phyloP scores from a whole-genome alignment of 2,797 vertebrate genomes.

The Lerista edwardsae region DNA sequence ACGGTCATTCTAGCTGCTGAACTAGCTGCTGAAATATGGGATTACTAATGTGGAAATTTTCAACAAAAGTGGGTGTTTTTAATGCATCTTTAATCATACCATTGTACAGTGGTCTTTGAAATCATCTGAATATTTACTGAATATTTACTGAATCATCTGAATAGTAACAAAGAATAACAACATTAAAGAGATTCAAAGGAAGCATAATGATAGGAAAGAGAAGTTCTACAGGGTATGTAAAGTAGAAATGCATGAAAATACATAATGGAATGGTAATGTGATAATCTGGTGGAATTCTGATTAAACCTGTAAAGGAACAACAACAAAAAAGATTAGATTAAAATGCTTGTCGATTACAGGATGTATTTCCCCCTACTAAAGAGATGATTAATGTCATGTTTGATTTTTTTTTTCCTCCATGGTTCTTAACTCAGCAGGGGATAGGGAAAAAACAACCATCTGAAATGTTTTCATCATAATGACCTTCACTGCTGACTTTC shows the following conservation, averaged over 20 bases:
- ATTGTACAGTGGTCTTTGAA: neutral
- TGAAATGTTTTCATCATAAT: slow-evolving; percentile 25
- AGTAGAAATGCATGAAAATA: neutral
- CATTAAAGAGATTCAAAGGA: neutral
- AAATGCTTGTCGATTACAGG: slow-evolving; percentile 4
- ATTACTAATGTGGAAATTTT: neutral
- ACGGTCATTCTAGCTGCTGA: neutral
- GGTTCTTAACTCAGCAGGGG: neutral
- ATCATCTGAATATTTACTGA: neutral
- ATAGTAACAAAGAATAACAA: neutral
- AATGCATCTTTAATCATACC: neutral
- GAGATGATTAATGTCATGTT: neutral
- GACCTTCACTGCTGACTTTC: neutral
- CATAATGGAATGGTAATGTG: neutral
- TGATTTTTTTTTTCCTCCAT: neutral
- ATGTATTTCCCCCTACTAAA: neutral
- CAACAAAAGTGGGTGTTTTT: neutral
- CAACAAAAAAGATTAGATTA: neutral
- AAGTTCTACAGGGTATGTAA: neutral
- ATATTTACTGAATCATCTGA: too few relatives aligned
- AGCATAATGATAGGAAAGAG: neutral
- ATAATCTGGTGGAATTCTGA: slow-evolving; percentile 13
- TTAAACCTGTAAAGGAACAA: neutral
- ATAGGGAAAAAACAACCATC: neutral
- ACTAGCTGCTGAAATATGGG: neutral